Base-by-base conservation (phyloP, 2,888 invertebrate genomes). In the Chymomyza fuscimana region DNA sequence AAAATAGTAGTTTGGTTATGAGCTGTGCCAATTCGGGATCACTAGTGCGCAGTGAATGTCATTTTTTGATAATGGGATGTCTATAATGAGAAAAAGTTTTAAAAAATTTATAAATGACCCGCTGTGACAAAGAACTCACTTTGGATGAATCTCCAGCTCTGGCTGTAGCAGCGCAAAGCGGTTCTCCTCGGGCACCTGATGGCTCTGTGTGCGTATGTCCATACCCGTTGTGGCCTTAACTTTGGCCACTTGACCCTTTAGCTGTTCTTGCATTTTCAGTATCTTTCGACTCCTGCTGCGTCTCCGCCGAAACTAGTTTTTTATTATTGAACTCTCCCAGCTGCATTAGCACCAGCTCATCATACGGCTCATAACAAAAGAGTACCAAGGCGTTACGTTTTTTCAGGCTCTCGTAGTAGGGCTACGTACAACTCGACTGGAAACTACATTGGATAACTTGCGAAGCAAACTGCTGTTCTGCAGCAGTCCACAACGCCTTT, bases 321-420 rank as follows among this genome's bases (percentile, higher is more conserved):
- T 94, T 93, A 61, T 94, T 94, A 76, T 95, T 95, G 90, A 96
- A 99, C 76, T 88, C 87, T 4, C 95, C 94, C 68, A 99, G 92
- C 87, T 98, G 98, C 94, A 98, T 94, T 22, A 99, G 92, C 4
- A 98, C 97, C 65, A 99, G 93, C 92, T 99, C 99, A 91, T 99
- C 99, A 85, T 98, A 98, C n/a, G 97, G 96, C 89, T 99, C 99
- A 87, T 97, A 98, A 89, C 98, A 97, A 92, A 98, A 99, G 15
- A 99, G 92, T 0, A 99, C 98, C 92, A 99, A 98, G 5, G 96
- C 94, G 80, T 97, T 95, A 64, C 95, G 95, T 89, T 96, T 95
- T 90, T 97, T 97, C 16, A 99, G 93, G 12, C 97, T 96, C 92
- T 99, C 99, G 87, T 95, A 97, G 91, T 99, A 99, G 0, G 99